Evolutionary conservation across 2,888 invertebrate genomes (phyloP).

Genomic region (Acleris emargana): DNA sequence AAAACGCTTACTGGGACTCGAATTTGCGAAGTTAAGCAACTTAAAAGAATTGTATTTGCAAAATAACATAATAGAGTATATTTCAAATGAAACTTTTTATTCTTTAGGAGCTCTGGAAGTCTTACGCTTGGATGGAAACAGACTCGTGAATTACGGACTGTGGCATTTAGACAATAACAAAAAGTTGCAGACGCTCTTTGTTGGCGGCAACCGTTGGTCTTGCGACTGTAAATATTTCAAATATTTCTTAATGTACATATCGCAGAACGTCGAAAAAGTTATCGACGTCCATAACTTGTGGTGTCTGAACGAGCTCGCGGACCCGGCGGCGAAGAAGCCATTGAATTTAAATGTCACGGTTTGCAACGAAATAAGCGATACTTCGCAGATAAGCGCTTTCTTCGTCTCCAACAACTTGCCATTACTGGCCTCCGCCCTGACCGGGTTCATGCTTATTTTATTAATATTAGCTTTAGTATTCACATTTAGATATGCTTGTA

Average conservation of each 20-base stretch:
- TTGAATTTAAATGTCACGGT: conserved; percentile 93
- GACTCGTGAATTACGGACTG: conserved; percentile 90
- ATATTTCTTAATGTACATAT: conserved; percentile 91
- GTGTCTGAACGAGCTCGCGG: conserved; percentile 89
- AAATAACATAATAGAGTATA: conserved; percentile 91
- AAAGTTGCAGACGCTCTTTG: conserved; percentile 88
- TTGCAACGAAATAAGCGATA: conserved; percentile 92
- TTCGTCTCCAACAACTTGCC: conserved; percentile 93
- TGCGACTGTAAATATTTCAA: conserved; percentile 95
- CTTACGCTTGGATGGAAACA: conserved; percentile 93
- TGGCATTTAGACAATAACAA: conserved; percentile 90
- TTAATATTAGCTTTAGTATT: conserved; percentile 91
- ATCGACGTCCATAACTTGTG: conserved; percentile 89
- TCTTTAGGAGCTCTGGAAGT: conserved; percentile 91
- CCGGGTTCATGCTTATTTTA: conserved; percentile 90
- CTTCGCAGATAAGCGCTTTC: conserved; percentile 91
- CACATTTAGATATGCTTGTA: conserved; percentile 93
- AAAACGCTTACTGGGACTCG: conserved; percentile 89
- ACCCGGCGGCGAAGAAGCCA: conserved; percentile 87
- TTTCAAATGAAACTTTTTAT: conserved; percentile 91
- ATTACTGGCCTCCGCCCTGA: conserved; percentile 90
- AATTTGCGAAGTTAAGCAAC: conserved; percentile 91
- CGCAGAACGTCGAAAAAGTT: conserved; percentile 90
- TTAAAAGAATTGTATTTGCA: conserved; percentile 94
- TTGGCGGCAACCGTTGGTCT: conserved; percentile 94